Evolutionary conservation across 2,888 invertebrate genomes (phyloP).

Genomic region (Papilio demoleus): DNA sequence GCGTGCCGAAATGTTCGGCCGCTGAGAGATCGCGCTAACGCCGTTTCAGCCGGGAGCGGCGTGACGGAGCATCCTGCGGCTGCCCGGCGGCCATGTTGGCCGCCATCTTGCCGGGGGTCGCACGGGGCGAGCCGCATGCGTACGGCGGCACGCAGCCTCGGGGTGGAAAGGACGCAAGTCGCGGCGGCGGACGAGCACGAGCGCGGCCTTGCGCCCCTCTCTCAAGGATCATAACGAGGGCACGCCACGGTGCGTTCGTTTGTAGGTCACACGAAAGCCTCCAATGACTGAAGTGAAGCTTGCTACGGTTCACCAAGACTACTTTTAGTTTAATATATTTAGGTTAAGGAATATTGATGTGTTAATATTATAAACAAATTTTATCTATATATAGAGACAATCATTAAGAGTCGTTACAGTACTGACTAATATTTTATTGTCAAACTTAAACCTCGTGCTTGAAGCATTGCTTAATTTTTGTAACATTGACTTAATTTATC

Average conservation of each 20-base stretch:
- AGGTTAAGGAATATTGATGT: conserved; percentile 47
- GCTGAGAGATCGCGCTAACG: conserved; percentile 71
- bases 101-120: conserved; percentile 82
- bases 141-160: conserved; percentile 76
- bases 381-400: background rate
- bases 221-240: conserved; percentile 63
- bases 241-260: conserved; percentile 64
- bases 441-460: too few relatives aligned
- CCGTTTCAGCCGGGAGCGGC: conserved; percentile 74
- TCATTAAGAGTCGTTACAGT: background rate
- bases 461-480: too few relatives aligned
- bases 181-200: conserved; percentile 54
- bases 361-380: conserved; percentile 4
- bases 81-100: conserved; percentile 83
- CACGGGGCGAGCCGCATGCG: conserved; percentile 80
- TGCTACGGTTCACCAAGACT: conserved; percentile 73
- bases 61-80: conserved; percentile 80
- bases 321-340: conserved; percentile 69
- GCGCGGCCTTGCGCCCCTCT: conserved; percentile 56
- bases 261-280: conserved; percentile 75
- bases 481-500: background rate
- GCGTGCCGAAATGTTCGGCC: conserved; percentile 71
- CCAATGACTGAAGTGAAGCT: conserved; percentile 58
- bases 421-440: too few relatives aligned
- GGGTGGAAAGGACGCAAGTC: conserved; percentile 72